Conservation (phyloP, 2,797 vertebrate genomes). For the Neostethus bicornis region DNA sequence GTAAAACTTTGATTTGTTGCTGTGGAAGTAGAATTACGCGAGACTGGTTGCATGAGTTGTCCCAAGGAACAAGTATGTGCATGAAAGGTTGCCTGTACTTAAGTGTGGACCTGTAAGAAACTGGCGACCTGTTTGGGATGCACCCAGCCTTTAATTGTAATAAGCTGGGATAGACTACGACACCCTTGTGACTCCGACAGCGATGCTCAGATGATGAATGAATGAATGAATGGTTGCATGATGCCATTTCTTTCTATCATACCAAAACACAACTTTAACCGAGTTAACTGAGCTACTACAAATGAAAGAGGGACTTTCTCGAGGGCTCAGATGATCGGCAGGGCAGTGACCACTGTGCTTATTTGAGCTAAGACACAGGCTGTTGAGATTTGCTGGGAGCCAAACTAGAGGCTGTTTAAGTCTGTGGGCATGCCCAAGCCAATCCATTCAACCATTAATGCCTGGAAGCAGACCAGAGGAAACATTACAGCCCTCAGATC, state of each 20-base stretch:
- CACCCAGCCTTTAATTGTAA: too few relatives aligned
- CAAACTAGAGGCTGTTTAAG: conserved; percentile 66
- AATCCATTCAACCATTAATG: conserved; percentile 82
- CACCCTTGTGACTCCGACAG: too few relatives aligned
- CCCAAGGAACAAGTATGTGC: too few relatives aligned
- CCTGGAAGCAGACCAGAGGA: conserved; percentile 70
- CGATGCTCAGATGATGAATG: too few relatives aligned
- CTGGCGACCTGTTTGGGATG: too few relatives aligned
- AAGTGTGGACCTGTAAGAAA: too few relatives aligned
- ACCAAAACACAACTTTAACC: conserved; percentile 37
- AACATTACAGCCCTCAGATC: conserved; percentile 70
- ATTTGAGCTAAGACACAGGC: conserved; percentile 68
- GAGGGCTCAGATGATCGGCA: conserved; percentile 60
- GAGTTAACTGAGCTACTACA: conserved; percentile 59
- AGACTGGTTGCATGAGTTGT: conserved; percentile 14
- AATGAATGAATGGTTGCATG: too few relatives aligned
- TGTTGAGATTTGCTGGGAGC: conserved; percentile 63
- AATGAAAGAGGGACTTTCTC: conserved; percentile 50
- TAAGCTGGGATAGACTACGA: too few relatives aligned
- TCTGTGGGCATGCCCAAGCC: conserved; percentile 76
- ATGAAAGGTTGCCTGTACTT: too few relatives aligned
- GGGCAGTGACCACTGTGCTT: conserved; percentile 64
- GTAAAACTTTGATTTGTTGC: conserved; percentile 39
- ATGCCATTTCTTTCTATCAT: too few relatives aligned
- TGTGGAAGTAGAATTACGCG: conserved; percentile 35